Evolutionary conservation across 2,113 vertebrate species (phyloP).

Genomic region (Leiothrix lutea): DNA sequence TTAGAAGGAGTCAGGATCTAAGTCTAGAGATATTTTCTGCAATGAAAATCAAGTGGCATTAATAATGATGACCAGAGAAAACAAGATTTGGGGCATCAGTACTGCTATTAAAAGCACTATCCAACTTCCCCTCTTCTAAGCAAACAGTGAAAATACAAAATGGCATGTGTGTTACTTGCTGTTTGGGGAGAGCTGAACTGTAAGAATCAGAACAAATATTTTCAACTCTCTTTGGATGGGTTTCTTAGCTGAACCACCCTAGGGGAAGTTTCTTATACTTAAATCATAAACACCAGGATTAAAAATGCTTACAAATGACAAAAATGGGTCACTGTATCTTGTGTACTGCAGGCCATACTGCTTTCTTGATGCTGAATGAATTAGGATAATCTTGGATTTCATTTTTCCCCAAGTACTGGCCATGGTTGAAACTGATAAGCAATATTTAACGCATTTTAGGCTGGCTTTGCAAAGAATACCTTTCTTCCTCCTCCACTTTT

Average conservation of each 20-base stretch:
- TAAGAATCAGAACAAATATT: conserved; percentile 14
- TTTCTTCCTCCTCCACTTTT: background rate
- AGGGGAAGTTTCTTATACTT: conserved; percentile 41
- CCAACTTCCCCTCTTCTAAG: background rate
- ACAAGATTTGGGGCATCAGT: background rate
- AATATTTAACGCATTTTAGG: background rate
- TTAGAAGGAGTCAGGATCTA: conserved; percentile 7
- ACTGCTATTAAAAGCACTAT: background rate
- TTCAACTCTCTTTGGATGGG: conserved; percentile 23
- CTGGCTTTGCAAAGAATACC: background rate
- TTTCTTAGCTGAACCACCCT: conserved; percentile 19
- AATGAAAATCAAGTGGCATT: conserved; percentile 1
- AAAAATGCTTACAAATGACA: conserved; percentile 61
- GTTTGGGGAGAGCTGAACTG: conserved; percentile 20
- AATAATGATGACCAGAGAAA: background rate
- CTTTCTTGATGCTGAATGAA: conserved; percentile 32
- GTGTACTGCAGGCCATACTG: conserved; percentile 32
- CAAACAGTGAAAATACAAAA: conserved; percentile 3
- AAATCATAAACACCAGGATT: conserved; percentile 61
- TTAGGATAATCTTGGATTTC: conserved; percentile 53
- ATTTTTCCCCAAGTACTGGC: background rate
- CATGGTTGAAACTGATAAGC: background rate
- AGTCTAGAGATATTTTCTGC: background rate
- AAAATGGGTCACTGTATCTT: conserved; percentile 64
- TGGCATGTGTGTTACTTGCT: conserved; percentile 8